phyloP scores from a whole-genome alignment of 2,113 vertebrate species.

The Pantherophis guttatus region DNA sequence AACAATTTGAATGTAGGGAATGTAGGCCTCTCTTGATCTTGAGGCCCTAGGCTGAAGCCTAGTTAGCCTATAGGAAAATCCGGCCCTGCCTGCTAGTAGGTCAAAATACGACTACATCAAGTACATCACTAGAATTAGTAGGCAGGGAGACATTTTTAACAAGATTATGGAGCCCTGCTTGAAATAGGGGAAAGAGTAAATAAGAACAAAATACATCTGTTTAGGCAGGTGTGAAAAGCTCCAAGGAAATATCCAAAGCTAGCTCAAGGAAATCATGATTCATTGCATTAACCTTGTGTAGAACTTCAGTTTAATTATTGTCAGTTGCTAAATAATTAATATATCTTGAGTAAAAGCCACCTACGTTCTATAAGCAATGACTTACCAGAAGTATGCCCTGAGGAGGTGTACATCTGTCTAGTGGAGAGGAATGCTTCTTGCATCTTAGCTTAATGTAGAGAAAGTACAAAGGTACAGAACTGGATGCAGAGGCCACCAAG shows the following conservation, averaged over 20 bases:
- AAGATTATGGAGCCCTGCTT: neutral
- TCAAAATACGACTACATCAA: neutral
- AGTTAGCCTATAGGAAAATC: no score
- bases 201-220: neutral
- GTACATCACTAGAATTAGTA: neutral
- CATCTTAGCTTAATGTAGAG: neutral
- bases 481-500: neutral
- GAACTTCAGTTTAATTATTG: slow-evolving; percentile 27
- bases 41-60: no score
- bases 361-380: slow-evolving; percentile 4
- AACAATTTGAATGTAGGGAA: no score
- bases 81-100: neutral
- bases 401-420: slow-evolving; percentile 18
- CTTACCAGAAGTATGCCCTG: neutral
- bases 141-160: neutral
- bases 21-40: no score
- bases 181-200: neutral
- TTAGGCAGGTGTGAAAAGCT: neutral
- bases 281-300: slow-evolving; percentile 15
- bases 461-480: neutral
- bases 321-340: slow-evolving; percentile 29
- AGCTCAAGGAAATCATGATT: slow-evolving; percentile 2
- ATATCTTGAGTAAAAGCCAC: neutral
- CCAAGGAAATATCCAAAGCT: neutral
- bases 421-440: neutral